Evolutionary conservation across 2,888 invertebrate genomes (phyloP).

Genomic region (Drosophila demipolita): DNA sequence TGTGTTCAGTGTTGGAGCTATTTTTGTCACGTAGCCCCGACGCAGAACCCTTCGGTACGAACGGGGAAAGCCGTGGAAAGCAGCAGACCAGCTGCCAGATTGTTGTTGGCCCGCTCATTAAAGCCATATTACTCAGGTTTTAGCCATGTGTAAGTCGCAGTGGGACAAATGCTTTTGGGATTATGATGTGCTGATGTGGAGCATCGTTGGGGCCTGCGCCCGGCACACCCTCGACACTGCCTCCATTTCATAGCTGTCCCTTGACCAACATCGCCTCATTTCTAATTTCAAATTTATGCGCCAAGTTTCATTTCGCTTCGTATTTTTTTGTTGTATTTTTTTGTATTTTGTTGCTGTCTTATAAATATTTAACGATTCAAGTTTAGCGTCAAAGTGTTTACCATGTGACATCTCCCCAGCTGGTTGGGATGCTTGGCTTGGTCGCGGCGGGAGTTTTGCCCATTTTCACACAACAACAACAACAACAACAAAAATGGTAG

Average conservation of each 20-base stretch:
- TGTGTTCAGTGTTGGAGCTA: neutral
- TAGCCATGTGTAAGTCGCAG: constrained; percentile 9
- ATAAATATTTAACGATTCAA: constrained; percentile 76
- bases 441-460: neutral
- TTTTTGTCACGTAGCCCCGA: constrained; percentile 14
- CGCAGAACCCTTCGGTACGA: neutral
- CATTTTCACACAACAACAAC: neutral
- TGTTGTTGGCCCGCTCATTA: constrained; percentile 67
- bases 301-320: neutral
- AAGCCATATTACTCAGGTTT: constrained; percentile 64
- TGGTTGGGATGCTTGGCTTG: neutral
- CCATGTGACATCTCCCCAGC: constrained; percentile 10
- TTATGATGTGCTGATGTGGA: constrained; percentile 76
- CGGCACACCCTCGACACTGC: neutral
- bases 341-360: constrained; percentile 57
- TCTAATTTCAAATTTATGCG: constrained; percentile 42
- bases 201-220: neutral
- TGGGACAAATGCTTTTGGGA: constrained; percentile 45
- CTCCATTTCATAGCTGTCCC: constrained; percentile 3
- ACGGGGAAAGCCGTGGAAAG: constrained; percentile 18
- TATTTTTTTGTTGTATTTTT: constrained; percentile 8
- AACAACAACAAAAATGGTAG: neutral
- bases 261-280: constrained; percentile 23
- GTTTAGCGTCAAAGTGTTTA: constrained; percentile 62
- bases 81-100: constrained; percentile 24